Evolutionary conservation across 2,888 invertebrate genomes (phyloP), one percentile per base, ranked within the genome.

Genomic region (Palloptera scutellata): DNA sequence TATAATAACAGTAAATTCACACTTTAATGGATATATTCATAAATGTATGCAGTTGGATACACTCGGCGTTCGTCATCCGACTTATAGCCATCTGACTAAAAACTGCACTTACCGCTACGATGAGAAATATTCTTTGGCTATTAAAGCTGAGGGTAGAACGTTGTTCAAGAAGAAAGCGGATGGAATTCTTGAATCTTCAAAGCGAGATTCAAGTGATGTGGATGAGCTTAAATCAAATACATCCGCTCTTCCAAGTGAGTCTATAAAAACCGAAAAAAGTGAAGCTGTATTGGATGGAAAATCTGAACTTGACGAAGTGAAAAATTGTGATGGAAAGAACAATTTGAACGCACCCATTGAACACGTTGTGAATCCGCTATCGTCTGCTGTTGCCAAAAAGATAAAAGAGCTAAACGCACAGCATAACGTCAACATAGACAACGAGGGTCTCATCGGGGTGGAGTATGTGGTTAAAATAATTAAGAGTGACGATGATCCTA

Each of bases 381-480:
- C 64, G 20, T 40, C 51, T 40, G 11, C 41, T 4, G 19, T 64
- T 12, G 58, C 64, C 19, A 20, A 45, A 17, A 64, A 64, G 51
- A 51, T 53, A 20, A 58, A 64, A 40, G 42, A 17, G n/a, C 40
- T 64, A 58, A 61, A 55, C 40, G 41, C 45, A 48, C 6, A 42
- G 9, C 15, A 45, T 30, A 9, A 30, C 6, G 40, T 54, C 12
- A 60, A 60, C 19, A 40, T 40, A 41, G 54, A 64, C 57, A 57
- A 64, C n/a, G 75, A 79, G 12, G 80, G 79, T 8, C 80, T 88
- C 70, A 80, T 92, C 64, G 93, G 92, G 15, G 83, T 93, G 67
- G 93, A 93, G 84, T 93, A 92, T 84, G 86, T 93, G 66, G 84
- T 93, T 64, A 93, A 93, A 83, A 85, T 92, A 73, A 86, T 88